phyloP scores from a whole-genome alignment of 2,888 invertebrate species.

The Allophyes oxyacanthae region DNA sequence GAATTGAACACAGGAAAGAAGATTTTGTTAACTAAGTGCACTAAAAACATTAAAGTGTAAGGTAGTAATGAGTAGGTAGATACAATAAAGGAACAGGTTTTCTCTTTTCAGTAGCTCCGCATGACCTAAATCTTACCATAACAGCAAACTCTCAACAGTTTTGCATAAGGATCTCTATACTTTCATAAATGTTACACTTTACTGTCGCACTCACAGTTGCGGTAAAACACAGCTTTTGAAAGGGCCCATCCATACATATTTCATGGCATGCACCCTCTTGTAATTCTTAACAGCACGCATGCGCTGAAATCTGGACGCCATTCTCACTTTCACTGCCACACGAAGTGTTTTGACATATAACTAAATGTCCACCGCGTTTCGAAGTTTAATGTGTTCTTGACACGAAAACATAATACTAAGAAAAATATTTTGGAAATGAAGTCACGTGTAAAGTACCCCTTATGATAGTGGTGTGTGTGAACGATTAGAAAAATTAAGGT shows the following conservation, averaged over 20 bases:
- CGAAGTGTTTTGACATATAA: conserved; percentile 84
- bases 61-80: too few species aligned
- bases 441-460: conserved; percentile 77
- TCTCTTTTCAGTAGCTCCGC: too few species aligned
- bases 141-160: too few species aligned
- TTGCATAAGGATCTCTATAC: too few species aligned
- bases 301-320: conserved; percentile 84
- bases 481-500: conserved; percentile 71
- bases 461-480: conserved; percentile 80
- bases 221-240: conserved; percentile 48
- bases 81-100: too few species aligned
- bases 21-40: too few species aligned
- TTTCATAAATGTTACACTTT: too few species aligned
- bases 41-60: too few species aligned
- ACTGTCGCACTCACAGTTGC: conserved; percentile 13
- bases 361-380: conserved; percentile 74
- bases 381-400: conserved; percentile 84
- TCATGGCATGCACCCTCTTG: conserved; percentile 66
- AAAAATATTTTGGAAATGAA: conserved; percentile 75
- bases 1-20: too few species aligned
- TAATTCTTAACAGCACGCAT: conserved; percentile 74
- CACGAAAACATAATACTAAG: conserved; percentile 77
- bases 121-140: too few species aligned
- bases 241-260: conserved; percentile 63
- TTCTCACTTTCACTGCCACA: conserved; percentile 81